Base-by-base conservation (phyloP, 2,113 vertebrate genomes). In the Laticauda laticaudata region DNA sequence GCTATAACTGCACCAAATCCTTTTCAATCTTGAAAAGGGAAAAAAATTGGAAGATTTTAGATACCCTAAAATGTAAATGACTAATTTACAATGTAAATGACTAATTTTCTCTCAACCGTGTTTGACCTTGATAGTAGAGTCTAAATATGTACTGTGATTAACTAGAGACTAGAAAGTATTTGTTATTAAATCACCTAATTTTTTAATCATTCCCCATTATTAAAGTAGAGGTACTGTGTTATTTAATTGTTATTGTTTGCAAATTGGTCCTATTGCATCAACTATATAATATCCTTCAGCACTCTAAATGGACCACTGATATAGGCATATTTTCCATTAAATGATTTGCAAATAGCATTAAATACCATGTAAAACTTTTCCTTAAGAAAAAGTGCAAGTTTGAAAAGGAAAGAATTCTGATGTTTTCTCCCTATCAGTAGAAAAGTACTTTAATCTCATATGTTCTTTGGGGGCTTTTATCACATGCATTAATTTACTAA, bases 131-230 rank as follows among this genome's bases (percentile, higher is more conserved):
- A 93, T 56, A 43, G 21, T 85, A 9, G 53, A 9, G 53, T 87
- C 94, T 75, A 55, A 12, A 94, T 89, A 86, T 95, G 51, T 88
- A 94, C 61, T 96, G 95, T 95, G 96, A 96, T 97, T 96, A 94
- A 85, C 18, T 61, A 94, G 95, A 7, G 93, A 86, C 93, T 92
- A 94, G 90, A 94, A 94, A 96, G 93, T 90, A 43, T 89, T 95
- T 95, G 95, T 95, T 93, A 94, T 95, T 95, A 95, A 89, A 88
- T 91, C 93, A 93, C 94, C 90, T 92, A 91, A 59, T 93, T 53
- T 94, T 75, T 93, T 95, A 95, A 94, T 93, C 90, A 92, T 57
- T 95, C 69, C 89, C 69, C 92, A 26, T 55, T 92, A 61, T 57
- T 88, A 93, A 94, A 11, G 1, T 48, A 26, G 88, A 87, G 5